Evolutionary conservation across 2,113 vertebrate genomes (phyloP).

Genomic region (Leuciscus idus): DNA sequence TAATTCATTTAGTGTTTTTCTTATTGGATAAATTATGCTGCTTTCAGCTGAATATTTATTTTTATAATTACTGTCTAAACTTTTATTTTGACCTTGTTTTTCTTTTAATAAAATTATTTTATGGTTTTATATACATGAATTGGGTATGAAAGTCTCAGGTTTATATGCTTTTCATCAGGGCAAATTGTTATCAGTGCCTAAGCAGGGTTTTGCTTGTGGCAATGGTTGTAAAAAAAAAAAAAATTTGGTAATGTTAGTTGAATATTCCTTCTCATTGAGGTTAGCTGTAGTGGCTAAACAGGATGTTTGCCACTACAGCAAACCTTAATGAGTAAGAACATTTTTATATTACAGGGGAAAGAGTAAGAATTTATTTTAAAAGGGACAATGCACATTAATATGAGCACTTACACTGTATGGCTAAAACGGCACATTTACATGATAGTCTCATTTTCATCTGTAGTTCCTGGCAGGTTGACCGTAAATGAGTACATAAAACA

Average conservation of each 20-base stretch:
- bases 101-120: conserved; percentile 2
- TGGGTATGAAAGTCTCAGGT: background rate
- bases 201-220: background rate
- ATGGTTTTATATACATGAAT: background rate
- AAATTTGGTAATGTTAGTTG: background rate
- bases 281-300: background rate
- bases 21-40: background rate
- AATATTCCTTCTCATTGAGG: background rate
- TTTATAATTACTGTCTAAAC: background rate
- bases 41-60: background rate
- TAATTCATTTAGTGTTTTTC: background rate
- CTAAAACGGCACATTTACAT: no score
- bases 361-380: no score
- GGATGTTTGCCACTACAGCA: no score
- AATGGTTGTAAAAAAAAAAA: background rate
- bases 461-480: no score
- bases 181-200: background rate
- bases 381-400: no score
- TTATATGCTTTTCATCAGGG: background rate
- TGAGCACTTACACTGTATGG: no score
- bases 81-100: background rate
- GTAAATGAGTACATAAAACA: no score
- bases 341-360: background rate
- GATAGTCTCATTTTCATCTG: no score
- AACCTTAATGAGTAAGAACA: no score